Evolutionary conservation across 2,113 vertebrate genomes (phyloP).

Genomic region (Cygnus atratus): DNA sequence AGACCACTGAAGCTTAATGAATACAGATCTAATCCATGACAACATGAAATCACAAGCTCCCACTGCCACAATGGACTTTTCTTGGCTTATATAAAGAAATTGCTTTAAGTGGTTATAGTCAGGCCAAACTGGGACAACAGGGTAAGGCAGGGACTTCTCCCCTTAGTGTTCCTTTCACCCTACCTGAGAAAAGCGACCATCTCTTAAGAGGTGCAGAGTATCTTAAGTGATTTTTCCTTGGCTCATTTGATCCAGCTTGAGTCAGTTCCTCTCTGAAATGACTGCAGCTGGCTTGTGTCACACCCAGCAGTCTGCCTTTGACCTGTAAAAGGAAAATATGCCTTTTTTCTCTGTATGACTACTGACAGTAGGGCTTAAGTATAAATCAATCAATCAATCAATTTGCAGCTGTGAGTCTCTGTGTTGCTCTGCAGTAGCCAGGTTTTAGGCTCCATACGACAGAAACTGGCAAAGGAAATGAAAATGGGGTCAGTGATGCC

Average conservation of each 20-base stretch:
- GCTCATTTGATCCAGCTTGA: not conserved
- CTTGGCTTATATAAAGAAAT: not conserved
- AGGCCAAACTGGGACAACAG: not conserved
- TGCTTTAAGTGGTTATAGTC: not conserved
- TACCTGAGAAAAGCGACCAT: not conserved
- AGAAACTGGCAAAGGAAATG: not conserved
- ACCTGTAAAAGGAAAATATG: not conserved
- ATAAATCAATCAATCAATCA: not conserved
- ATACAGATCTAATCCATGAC: not conserved
- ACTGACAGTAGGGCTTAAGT: not conserved
- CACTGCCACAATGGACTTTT: not conserved
- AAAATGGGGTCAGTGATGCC: not conserved
- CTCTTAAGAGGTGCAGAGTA: not conserved
- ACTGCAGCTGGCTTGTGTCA: not conserved
- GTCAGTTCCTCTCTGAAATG: not conserved
- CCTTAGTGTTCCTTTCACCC: not conserved
- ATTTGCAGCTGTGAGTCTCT: not conserved
- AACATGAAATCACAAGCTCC: not conserved
- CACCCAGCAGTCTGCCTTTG: not conserved
- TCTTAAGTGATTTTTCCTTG: not conserved
- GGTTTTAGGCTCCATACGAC: not conserved
- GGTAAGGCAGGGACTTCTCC: not conserved
- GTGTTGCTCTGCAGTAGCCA: not conserved
- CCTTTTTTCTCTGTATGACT: not conserved
- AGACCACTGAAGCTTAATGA: not conserved